Evolutionary conservation across 53 echinoderm and acorn worm species (phyloP).

Genomic region (Pentamera pediparva): DNA sequence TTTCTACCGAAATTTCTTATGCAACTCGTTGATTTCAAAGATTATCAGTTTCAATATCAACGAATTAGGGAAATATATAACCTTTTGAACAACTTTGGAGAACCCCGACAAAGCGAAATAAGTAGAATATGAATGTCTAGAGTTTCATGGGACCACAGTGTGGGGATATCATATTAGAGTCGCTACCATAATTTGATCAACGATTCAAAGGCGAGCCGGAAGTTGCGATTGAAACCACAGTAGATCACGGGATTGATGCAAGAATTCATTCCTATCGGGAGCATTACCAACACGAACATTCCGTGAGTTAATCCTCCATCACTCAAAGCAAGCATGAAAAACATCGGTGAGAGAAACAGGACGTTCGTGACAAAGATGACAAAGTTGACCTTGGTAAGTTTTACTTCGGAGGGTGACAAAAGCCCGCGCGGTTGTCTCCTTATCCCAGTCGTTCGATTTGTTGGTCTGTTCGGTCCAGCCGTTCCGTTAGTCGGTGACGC

Average conservation of each 20-base stretch:
- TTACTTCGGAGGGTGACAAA: conserved; percentile 12
- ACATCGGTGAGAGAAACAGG: neutral
- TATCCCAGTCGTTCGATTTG: neutral
- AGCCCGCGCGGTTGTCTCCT: neutral
- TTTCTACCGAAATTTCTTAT: too few species aligned
- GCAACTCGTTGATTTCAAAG: too few species aligned
- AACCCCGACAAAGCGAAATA: too few species aligned
- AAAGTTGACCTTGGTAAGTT: conserved; percentile 22
- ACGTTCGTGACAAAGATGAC: conserved; percentile 17
- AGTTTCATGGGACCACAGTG: too few species aligned
- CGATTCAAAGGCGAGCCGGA: conserved; percentile 7
- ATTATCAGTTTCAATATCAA: too few species aligned
- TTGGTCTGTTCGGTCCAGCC: too few species aligned
- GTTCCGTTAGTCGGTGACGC: neutral
- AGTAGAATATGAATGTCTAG: too few species aligned
- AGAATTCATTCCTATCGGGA: conserved; percentile 24
- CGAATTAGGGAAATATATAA: too few species aligned
- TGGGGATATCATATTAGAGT: too few species aligned
- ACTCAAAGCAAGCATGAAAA: neutral
- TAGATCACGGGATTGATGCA: conserved; percentile 13
- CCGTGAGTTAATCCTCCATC: conserved; percentile 9
- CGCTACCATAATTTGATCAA: conserved; percentile 1
- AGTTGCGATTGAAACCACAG: conserved; percentile 22
- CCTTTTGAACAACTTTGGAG: too few species aligned
- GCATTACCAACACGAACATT: neutral